Evolutionary conservation across 2,888 invertebrate species (phyloP).

Genomic region (Scaptomyza tumidula): DNA sequence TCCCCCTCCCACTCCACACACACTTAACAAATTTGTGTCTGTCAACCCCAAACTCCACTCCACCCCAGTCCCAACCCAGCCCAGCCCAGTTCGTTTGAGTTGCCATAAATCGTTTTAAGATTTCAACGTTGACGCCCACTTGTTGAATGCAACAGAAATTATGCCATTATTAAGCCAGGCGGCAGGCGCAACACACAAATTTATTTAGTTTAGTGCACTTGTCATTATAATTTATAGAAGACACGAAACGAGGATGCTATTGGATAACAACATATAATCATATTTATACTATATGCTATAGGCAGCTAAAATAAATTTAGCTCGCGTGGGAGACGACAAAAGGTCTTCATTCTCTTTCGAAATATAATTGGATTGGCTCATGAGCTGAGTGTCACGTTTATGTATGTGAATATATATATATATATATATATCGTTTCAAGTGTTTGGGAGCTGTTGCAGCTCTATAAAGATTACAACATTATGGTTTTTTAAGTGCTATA

Average conservation of each 20-base stretch:
- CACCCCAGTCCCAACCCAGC: not conserved
- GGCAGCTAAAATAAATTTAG: not conserved
- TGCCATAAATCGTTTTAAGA: constrained; percentile 62
- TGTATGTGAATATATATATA: too few relatives aligned
- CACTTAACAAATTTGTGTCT: constrained; percentile 37
- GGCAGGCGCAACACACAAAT: constrained; percentile 51
- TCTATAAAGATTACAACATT: constrained; percentile 45
- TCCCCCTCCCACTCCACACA: not conserved
- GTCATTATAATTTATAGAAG: constrained; percentile 76
- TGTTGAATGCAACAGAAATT: constrained; percentile 59
- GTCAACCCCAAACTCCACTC: constrained; percentile 9
- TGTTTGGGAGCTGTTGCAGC: constrained; percentile 43
- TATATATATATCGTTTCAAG: not conserved
- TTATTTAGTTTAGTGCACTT: constrained; percentile 79
- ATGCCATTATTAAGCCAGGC: constrained; percentile 70
- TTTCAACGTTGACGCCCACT: constrained; percentile 63
- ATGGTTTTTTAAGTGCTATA: constrained; percentile 65
- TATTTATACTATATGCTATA: constrained; percentile 39
- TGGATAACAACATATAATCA: constrained; percentile 56
- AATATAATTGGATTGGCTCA: constrained; percentile 29
- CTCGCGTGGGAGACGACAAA: constrained; percentile 46
- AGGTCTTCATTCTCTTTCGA: constrained; percentile 16
- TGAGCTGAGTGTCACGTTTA: too few relatives aligned
- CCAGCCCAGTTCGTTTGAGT: not conserved
- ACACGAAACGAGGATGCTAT: constrained; percentile 6